Conservation (phyloP, 2,797 vertebrate genomes). For the Tiaroga cobitis region DNA sequence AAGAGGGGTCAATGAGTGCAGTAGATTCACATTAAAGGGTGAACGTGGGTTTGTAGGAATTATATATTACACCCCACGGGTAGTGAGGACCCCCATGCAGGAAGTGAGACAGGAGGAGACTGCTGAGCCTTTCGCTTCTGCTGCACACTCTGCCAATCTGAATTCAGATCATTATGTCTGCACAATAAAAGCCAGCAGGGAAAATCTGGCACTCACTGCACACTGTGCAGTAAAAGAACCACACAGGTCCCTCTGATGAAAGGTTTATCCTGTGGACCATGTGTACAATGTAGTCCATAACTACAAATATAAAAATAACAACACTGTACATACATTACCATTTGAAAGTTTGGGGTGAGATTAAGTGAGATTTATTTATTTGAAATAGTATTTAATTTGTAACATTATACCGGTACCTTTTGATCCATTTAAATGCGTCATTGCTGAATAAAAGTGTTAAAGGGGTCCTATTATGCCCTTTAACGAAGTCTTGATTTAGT, state of each 20-base stretch:
- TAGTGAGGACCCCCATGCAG: background rate
- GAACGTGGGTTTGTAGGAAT: background rate
- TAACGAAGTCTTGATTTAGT: too few relatives aligned
- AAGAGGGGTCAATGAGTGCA: background rate
- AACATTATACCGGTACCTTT: background rate
- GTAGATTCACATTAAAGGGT: slow-evolving; percentile 1
- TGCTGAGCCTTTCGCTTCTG: background rate
- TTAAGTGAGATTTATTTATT: background rate
- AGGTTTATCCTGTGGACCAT: background rate
- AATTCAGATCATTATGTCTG: slow-evolving; percentile 26
- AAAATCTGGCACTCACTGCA: background rate
- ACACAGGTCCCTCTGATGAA: background rate
- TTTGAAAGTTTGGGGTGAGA: background rate
- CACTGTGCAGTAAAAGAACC: background rate
- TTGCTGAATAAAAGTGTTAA: background rate
- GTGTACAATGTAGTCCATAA: background rate
- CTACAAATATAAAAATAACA: background rate
- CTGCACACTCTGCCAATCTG: slow-evolving; percentile 20
- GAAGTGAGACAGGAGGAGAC: slow-evolving; percentile 25
- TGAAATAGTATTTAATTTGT: background rate
- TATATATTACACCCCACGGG: background rate
- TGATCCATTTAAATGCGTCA: background rate
- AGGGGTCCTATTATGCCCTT: too few relatives aligned
- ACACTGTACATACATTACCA: background rate
- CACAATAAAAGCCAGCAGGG: slow-evolving; percentile 21